Evolutionary conservation across 2,113 vertebrate genomes (phyloP).

Genomic region (Platysteira castanea): DNA sequence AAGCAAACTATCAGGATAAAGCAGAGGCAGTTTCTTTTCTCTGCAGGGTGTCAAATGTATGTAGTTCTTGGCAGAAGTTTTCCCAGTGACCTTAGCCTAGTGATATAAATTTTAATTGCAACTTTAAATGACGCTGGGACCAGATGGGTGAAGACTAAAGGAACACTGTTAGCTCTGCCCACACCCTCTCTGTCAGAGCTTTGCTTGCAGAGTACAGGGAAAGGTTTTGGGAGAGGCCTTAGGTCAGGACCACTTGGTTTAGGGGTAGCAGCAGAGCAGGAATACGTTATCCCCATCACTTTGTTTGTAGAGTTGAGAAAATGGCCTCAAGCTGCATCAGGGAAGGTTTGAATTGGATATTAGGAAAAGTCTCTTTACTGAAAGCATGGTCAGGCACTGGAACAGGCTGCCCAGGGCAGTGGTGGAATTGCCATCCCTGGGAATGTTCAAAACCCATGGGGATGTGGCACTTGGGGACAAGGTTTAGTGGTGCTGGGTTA

Average conservation of each 20-base stretch:
- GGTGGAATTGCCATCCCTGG: background rate
- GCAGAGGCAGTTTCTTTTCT: constrained; percentile 13
- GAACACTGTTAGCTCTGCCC: background rate
- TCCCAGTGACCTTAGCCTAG: constrained; percentile 23
- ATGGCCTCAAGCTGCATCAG: background rate
- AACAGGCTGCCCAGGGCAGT: background rate
- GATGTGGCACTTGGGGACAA: background rate
- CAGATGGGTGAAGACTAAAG: background rate
- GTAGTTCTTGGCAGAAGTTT: constrained; percentile 25
- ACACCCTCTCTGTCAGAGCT: background rate
- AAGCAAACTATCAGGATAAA: background rate
- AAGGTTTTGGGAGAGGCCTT: background rate
- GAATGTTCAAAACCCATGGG: background rate
- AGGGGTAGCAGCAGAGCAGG: background rate
- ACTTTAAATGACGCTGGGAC: background rate
- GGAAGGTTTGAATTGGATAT: background rate
- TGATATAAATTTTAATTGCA: constrained; percentile 36
- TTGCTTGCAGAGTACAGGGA: background rate
- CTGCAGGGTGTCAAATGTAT: background rate
- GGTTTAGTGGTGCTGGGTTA: background rate
- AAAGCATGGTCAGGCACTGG: background rate
- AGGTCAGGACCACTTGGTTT: background rate
- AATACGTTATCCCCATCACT: background rate
- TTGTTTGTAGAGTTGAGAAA: background rate
- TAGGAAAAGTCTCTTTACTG: background rate